phyloP scores from a whole-genome alignment of 2,888 invertebrate species.

The Andrena camellia region DNA sequence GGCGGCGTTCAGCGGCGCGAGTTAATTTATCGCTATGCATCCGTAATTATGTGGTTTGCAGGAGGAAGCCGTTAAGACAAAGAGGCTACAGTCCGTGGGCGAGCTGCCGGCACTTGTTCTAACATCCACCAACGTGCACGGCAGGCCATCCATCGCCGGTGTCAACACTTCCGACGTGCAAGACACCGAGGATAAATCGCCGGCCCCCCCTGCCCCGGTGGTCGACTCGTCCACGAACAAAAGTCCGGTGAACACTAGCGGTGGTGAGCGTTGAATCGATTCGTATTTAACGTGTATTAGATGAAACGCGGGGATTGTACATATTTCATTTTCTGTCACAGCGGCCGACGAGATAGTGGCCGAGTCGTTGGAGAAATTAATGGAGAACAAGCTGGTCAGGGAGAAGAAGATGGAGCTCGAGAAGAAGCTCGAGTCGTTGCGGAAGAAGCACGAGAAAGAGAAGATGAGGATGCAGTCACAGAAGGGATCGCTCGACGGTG shows the following conservation, averaged over 20 bases:
- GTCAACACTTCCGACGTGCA: slow-evolving; percentile 74
- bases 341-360: slow-evolving; percentile 87
- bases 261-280: slow-evolving; percentile 70
- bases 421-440: slow-evolving; percentile 93
- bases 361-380: slow-evolving; percentile 92
- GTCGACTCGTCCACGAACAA: slow-evolving; percentile 78
- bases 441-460: slow-evolving; percentile 92
- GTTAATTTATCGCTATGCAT: neutral
- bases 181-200: slow-evolving; percentile 78
- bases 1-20: neutral
- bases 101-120: slow-evolving; percentile 76
- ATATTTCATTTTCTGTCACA: slow-evolving; percentile 32
- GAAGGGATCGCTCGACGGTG: slow-evolving; percentile 88
- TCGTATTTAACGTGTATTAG: too few species aligned
- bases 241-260: slow-evolving; percentile 77
- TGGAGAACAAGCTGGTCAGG: slow-evolving; percentile 92
- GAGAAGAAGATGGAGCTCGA: slow-evolving; percentile 94
- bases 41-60: slow-evolving; percentile 53
- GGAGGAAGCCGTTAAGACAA: slow-evolving; percentile 79
- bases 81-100: slow-evolving; percentile 79
- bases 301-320: neutral
- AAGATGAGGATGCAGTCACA: slow-evolving; percentile 86
- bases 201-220: slow-evolving; percentile 68
- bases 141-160: slow-evolving; percentile 79
- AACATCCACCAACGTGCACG: slow-evolving; percentile 76